phyloP scores from a whole-genome alignment of 2,888 invertebrate species.

The Cephalotes varians region DNA sequence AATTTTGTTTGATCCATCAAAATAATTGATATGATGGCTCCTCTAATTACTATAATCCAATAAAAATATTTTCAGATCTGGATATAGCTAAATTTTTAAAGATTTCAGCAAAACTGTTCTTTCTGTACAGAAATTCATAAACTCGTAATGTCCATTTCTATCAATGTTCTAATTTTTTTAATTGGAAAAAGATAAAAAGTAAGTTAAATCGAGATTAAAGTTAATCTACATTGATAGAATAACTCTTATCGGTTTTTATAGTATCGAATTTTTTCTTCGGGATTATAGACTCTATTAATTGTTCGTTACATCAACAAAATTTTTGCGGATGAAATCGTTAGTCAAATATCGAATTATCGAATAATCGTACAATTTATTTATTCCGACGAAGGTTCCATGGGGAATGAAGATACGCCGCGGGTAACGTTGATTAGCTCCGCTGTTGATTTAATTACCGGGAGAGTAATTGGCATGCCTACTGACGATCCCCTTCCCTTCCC shows the following conservation, averaged over 20 bases:
- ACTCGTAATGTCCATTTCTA: too few species aligned
- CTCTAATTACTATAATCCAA: too few species aligned
- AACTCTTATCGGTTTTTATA: not conserved
- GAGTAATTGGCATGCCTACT: constrained; percentile 84
- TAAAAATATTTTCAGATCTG: too few species aligned
- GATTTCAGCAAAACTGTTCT: too few species aligned
- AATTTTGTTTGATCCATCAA: too few species aligned
- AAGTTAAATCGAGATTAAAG: too few species aligned
- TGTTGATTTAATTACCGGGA: constrained; percentile 85
- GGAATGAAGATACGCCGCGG: constrained; percentile 49
- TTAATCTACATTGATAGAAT: too few species aligned
- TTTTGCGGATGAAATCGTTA: constrained; percentile 46
- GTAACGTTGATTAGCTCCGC: constrained; percentile 82
- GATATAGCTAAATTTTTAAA: too few species aligned
- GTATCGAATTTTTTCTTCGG: not conserved
- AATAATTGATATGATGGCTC: too few species aligned
- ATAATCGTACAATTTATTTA: constrained; percentile 72
- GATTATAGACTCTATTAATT: constrained; percentile 36
- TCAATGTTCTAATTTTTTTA: not conserved
- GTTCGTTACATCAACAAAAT: not conserved
- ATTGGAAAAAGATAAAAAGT: too few species aligned
- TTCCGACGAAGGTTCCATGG: constrained; percentile 55
- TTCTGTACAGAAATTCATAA: not conserved
- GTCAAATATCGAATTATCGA: constrained; percentile 62
- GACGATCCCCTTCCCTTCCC: constrained; percentile 67